phyloP scores from a whole-genome alignment of 2,113 vertebrate genomes.

The Bubo bubo region DNA sequence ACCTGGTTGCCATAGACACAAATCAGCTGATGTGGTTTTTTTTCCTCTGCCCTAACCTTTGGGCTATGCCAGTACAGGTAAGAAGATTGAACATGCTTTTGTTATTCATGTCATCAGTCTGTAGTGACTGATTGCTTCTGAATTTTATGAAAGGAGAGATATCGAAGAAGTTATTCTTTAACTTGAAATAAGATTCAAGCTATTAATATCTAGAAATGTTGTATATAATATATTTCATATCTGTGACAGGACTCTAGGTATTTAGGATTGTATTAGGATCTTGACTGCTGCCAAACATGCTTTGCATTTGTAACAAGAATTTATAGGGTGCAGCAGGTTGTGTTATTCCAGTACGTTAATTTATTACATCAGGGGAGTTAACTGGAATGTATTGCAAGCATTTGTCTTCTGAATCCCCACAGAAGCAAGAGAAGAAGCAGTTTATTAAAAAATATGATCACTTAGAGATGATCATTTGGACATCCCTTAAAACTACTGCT shows the following conservation, averaged over 20 bases:
- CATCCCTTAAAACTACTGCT: not conserved
- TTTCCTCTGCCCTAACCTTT: conserved; percentile 96
- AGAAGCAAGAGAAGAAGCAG: not conserved
- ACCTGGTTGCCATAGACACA: conserved; percentile 95
- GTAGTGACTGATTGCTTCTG: not conserved
- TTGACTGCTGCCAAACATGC: not conserved
- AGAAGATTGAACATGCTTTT: not conserved
- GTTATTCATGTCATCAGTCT: not conserved
- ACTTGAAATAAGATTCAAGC: not conserved
- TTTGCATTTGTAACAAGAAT: conserved; percentile 9
- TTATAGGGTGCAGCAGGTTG: not conserved
- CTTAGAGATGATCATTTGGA: not conserved
- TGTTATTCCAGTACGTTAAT: not conserved
- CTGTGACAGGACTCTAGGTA: not conserved
- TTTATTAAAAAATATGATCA: not conserved
- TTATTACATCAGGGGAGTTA: not conserved
- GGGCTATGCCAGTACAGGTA: conserved; percentile 98
- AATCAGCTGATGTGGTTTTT: conserved; percentile 99
- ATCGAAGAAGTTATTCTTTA: not conserved
- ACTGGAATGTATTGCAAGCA: not conserved
- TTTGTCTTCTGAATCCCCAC: not conserved
- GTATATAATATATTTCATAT: not conserved
- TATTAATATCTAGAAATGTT: not conserved
- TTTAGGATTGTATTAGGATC: not conserved
- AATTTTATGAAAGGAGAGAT: not conserved